Base-by-base conservation (phyloP, 1,140 invertebrate genomes). In the Drosophila malerkotliana region DNA sequence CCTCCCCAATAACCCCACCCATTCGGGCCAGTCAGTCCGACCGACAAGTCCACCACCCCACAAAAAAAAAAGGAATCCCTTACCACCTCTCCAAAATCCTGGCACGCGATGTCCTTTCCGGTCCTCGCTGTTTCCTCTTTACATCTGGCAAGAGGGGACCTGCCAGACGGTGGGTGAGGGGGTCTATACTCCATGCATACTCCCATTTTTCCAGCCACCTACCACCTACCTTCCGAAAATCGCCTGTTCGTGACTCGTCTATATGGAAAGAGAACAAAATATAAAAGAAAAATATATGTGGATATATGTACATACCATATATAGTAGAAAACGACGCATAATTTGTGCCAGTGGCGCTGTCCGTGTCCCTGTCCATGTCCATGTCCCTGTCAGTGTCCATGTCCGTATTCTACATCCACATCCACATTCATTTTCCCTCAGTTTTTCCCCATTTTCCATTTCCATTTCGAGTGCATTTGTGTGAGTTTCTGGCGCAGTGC, bases 21-120 rank as follows among this genome's bases (percentile, higher is more conserved):
- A 28, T 3, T 34, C 18, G 26, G 26, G 24, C 51, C n/a, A 39
- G 21, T n/a, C 47, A 63, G 34, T 59, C 53, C 47, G n/a, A 12
- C 21, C 21, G 21, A 21, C 26, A 28, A 28, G 26, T 28, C 26
- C 26, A 39, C 47, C 28, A 52, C 26, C 58, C 12, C 14, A 60
- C 45, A 28, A 28, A 28, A 28, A 28, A 28, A 28, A 28, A 28
- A 7, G n/a, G 28, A 45, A 32, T 24, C 34, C 48, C 39, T 49
- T 28, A 52, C n/a, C 49, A 49, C 49, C 56, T 15, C 55, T 41
- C 59, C 69, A 18, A 39, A 55, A 52, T 84, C 51, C 39, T 63
- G 83, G 79, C 85, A 91, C 77, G 85, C 85, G 89, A 90, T 91
- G 89, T 91, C 89, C 89, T 81, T 91, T 91, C 90, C 90, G 85